Evolutionary conservation across 2,113 vertebrate genomes (phyloP).

Genomic region (Python bivittatus): DNA sequence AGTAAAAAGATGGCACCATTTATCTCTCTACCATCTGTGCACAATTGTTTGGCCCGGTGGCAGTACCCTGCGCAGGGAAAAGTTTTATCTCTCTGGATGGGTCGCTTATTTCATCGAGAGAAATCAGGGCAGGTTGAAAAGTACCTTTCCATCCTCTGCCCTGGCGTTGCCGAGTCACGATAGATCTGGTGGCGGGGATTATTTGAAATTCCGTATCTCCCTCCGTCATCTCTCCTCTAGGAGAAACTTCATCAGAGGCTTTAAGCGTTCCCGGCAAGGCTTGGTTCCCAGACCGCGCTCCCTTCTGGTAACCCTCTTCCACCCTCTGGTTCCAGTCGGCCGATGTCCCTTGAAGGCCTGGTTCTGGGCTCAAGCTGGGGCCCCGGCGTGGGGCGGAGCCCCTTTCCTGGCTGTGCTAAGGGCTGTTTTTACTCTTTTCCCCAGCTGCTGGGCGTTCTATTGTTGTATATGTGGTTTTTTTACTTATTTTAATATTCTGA

Average conservation of each 20-base stretch:
- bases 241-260: background rate
- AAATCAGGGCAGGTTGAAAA: background rate
- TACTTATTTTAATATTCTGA: too few relatives aligned
- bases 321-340: background rate
- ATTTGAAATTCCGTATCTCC: background rate
- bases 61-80: slow-evolving; percentile 40
- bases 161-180: background rate
- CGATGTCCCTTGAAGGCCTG: background rate
- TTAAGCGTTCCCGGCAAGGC: too few relatives aligned
- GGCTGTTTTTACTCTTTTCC: too few relatives aligned
- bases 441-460: too few relatives aligned
- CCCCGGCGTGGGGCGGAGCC: too few relatives aligned
- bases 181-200: too few relatives aligned
- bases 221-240: background rate
- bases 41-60: slow-evolving; percentile 52
- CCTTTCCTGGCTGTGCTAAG: too few relatives aligned
- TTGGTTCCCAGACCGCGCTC: background rate
- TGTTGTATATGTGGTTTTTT: too few relatives aligned
- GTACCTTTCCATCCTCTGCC: background rate
- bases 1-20: slow-evolving; percentile 68
- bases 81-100: slow-evolving; percentile 37
- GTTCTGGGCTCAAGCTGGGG: too few relatives aligned
- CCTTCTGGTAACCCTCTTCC: background rate
- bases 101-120: background rate
- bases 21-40: slow-evolving; percentile 73